Evolutionary conservation across 1,140 invertebrate genomes (phyloP).

Genomic region (Chrysomallon squamiferum): DNA sequence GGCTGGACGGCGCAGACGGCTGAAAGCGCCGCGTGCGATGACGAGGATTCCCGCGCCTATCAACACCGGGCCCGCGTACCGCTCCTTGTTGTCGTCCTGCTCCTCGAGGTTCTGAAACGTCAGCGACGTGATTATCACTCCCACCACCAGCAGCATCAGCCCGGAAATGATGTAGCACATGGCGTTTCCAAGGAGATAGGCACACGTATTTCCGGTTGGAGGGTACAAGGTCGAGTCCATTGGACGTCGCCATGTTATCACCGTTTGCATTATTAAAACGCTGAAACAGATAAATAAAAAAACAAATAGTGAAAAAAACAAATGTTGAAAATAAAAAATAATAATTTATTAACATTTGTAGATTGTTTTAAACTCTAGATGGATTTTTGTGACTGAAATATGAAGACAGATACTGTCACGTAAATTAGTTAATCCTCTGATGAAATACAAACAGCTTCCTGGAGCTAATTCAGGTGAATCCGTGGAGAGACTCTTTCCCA

Average conservation of each 20-base stretch:
- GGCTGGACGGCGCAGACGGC: slow-evolving; percentile 30
- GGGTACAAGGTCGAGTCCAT: slow-evolving; percentile 33
- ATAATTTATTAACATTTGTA: too few relatives aligned
- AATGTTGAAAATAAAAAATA: background rate
- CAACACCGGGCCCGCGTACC: slow-evolving; percentile 49
- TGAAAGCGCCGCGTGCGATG: slow-evolving; percentile 43
- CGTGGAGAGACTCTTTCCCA: too few relatives aligned
- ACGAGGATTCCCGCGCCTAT: slow-evolving; percentile 47
- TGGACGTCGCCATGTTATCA: slow-evolving; percentile 43
- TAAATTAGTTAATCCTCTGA: too few relatives aligned
- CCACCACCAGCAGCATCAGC: slow-evolving; percentile 43
- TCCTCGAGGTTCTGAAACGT: slow-evolving; percentile 52
- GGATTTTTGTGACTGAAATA: too few relatives aligned
- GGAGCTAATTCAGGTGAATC: too few relatives aligned
- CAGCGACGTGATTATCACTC: slow-evolving; percentile 52
- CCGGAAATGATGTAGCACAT: slow-evolving; percentile 53
- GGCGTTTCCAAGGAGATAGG: slow-evolving; percentile 43
- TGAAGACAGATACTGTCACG: too few relatives aligned
- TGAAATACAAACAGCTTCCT: too few relatives aligned
- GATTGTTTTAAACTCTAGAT: too few relatives aligned
- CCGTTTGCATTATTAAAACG: slow-evolving; percentile 36
- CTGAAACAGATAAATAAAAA: slow-evolving; percentile 2
- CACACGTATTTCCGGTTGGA: slow-evolving; percentile 38
- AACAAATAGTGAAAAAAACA: background rate
- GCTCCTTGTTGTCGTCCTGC: slow-evolving; percentile 32